Conservation (phyloP, 2,797 vertebrate genomes). For the Micrastur ruficollis region DNA sequence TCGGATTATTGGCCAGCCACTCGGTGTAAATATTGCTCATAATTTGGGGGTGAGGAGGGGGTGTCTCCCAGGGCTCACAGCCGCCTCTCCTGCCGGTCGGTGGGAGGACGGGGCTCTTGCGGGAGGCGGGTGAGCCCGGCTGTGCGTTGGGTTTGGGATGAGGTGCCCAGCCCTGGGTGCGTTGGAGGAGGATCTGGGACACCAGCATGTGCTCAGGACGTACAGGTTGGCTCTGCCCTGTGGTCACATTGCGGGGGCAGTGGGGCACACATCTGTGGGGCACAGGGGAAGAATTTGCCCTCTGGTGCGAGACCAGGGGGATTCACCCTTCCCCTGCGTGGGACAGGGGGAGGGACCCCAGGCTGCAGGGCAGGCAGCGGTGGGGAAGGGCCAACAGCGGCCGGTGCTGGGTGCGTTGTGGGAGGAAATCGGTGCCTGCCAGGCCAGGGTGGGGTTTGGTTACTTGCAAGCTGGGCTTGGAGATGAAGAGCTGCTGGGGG, state of each 20-base stretch:
- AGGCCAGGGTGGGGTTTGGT: neutral
- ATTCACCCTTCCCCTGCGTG: neutral
- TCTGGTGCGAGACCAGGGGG: accelerated
- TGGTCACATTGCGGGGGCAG: neutral
- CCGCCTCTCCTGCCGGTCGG: neutral
- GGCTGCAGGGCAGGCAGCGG: neutral
- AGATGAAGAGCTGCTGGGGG: neutral
- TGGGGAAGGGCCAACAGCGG: neutral
- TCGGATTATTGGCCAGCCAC: neutral
- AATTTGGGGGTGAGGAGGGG: neutral
- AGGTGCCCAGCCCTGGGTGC: neutral
- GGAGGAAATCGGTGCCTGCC: neutral
- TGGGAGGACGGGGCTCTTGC: neutral
- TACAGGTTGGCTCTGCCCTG: neutral
- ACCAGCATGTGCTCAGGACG: accelerated
- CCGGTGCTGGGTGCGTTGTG: neutral
- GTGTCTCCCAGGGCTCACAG: neutral
- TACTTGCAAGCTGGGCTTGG: neutral
- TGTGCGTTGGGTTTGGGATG: neutral
- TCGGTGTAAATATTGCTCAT: neutral
- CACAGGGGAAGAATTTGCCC: neutral
- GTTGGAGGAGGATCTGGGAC: neutral
- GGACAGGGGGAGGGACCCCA: neutral
- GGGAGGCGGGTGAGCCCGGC: neutral
- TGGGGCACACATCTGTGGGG: accelerated